Evolutionary conservation across 1,140 invertebrate genomes (phyloP).

Genomic region (Bombus picipes): DNA sequence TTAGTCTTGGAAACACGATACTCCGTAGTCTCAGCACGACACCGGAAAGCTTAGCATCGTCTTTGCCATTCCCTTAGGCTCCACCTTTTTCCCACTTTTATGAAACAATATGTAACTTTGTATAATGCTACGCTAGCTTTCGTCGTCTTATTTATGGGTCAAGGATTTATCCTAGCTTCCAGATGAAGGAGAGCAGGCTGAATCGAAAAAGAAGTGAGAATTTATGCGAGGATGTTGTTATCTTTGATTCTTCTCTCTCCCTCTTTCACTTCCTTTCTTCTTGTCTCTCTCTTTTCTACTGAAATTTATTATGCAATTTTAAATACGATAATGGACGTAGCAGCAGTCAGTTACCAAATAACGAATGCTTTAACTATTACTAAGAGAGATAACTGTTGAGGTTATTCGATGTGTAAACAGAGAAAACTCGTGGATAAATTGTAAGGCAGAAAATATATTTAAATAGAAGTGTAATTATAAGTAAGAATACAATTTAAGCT

Average conservation of each 20-base stretch:
- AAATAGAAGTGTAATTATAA: too few relatives aligned
- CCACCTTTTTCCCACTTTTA: slow-evolving; percentile 7
- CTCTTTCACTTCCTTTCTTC: not conserved
- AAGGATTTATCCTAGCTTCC: slow-evolving; percentile 50
- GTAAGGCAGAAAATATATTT: too few relatives aligned
- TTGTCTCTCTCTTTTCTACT: not conserved
- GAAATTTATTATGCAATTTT: slow-evolving; percentile 49
- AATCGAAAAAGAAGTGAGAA: slow-evolving; percentile 62
- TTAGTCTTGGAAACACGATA: slow-evolving; percentile 39
- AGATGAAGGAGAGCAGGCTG: slow-evolving; percentile 17
- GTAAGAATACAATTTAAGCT: too few relatives aligned
- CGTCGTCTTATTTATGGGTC: slow-evolving; percentile 57
- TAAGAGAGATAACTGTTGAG: too few relatives aligned
- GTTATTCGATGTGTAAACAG: too few relatives aligned
- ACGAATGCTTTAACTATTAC: too few relatives aligned
- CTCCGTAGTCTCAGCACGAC: slow-evolving; percentile 49
- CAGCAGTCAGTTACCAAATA: too few relatives aligned
- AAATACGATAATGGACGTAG: not conserved
- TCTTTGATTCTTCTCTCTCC: not conserved
- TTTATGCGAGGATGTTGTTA: slow-evolving; percentile 53
- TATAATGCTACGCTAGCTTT: slow-evolving; percentile 27
- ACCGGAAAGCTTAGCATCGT: slow-evolving; percentile 4
- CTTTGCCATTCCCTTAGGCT: not conserved
- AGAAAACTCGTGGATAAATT: too few relatives aligned
- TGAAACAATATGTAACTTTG: slow-evolving; percentile 59